Percentiles rank a stretch among this genome's conserved stretches.
phyloP scores from a whole-genome alignment of 2,888 invertebrate species.

The Scelioninae gen. 1 region DNA sequence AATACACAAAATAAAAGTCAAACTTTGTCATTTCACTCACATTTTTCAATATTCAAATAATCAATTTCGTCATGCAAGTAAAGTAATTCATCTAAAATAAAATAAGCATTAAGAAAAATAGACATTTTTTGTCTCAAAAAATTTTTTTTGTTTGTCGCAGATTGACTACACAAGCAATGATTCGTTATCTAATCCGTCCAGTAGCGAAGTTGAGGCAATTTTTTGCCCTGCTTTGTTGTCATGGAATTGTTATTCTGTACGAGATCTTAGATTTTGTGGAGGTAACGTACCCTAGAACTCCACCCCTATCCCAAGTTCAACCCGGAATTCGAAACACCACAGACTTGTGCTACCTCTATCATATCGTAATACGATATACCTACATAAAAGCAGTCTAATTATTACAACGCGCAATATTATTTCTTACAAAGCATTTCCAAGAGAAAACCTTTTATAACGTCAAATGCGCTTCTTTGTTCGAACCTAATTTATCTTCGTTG shows the following conservation, averaged over 20 bases:
- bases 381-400: constrained; percentile 64
- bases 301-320: constrained; percentile 13
- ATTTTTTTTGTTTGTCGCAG: too few relatives aligned
- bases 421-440: constrained; percentile 37
- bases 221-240: too few relatives aligned
- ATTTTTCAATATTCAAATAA: too few relatives aligned
- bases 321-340: constrained; percentile 34
- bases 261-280: constrained; percentile 31
- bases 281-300: constrained; percentile 15
- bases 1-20: too few relatives aligned
- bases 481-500: constrained; percentile 49
- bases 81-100: too few relatives aligned
- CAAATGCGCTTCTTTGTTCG: constrained; percentile 50
- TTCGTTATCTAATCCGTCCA: not conserved
- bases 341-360: constrained; percentile 42
- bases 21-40: too few relatives aligned
- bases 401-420: constrained; percentile 55
- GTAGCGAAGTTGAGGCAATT: too few relatives aligned
- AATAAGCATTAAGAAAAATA: too few relatives aligned
- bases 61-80: too few relatives aligned
- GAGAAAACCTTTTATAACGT: constrained; percentile 48
- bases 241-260: constrained; percentile 37
- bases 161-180: not conserved
- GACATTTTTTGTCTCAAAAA: too few relatives aligned
- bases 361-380: constrained; percentile 53